phyloP scores from a whole-genome alignment of 2,888 invertebrate species.

The Ferrisia virgata region DNA sequence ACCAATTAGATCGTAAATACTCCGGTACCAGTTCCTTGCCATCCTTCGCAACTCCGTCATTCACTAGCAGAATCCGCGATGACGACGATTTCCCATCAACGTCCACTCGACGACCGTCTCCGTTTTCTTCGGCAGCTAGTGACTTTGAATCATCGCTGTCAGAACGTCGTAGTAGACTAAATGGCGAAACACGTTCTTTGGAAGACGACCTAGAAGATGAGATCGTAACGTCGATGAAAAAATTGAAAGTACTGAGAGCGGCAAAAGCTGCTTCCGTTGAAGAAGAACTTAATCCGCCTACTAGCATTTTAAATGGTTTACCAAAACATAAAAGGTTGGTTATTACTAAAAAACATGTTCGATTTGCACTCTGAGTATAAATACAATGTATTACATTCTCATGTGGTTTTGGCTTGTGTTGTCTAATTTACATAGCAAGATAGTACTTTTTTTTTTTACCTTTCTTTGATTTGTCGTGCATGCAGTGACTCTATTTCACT shows the following conservation, averaged over 20 bases:
- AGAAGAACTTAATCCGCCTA: background rate
- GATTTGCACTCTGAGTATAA: slow-evolving; percentile 1
- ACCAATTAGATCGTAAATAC: slow-evolving; percentile 71
- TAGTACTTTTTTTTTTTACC: background rate
- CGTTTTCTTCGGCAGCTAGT: slow-evolving; percentile 53
- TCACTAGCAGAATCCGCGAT: slow-evolving; percentile 51
- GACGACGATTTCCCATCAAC: slow-evolving; percentile 43
- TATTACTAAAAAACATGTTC: slow-evolving; percentile 9
- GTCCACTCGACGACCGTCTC: slow-evolving; percentile 51
- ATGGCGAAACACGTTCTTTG: slow-evolving; percentile 40
- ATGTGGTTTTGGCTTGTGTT: background rate
- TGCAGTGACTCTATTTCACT: background rate
- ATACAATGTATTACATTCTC: background rate
- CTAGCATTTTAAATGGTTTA: slow-evolving; percentile 37
- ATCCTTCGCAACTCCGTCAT: slow-evolving; percentile 54
- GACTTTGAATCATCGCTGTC: slow-evolving; percentile 54
- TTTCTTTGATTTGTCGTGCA: background rate
- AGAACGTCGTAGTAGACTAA: slow-evolving; percentile 56
- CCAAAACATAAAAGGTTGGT: slow-evolving; percentile 41
- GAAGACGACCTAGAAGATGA: slow-evolving; percentile 48
- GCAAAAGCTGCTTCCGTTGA: slow-evolving; percentile 43
- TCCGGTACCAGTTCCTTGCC: slow-evolving; percentile 56
- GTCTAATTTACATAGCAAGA: background rate
- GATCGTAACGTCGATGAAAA: slow-evolving; percentile 42
- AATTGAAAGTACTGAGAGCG: slow-evolving; percentile 40